phyloP scores from a whole-genome alignment of 2,888 invertebrate species.

The Drosophila vallismaia region DNA sequence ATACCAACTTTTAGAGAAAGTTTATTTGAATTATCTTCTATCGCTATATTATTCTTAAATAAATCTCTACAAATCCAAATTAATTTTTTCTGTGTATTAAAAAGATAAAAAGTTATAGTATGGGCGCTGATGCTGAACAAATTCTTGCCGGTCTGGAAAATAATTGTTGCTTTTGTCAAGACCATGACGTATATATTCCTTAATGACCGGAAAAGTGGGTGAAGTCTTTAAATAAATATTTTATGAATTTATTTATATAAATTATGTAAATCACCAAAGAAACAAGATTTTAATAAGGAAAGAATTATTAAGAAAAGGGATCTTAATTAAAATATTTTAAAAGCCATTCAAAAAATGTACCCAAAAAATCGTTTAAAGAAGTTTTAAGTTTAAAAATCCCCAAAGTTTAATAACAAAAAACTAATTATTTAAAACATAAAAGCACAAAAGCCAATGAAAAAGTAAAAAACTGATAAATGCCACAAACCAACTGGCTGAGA shows the following conservation, averaged over 20 bases:
- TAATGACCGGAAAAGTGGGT: conserved; percentile 18
- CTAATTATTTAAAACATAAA: conserved; percentile 12
- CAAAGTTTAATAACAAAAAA: conserved; percentile 6
- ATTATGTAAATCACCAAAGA: no score
- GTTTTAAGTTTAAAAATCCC: no score
- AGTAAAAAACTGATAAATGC: conserved; percentile 27
- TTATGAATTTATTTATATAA: no score
- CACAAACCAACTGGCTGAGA: conserved; percentile 35
- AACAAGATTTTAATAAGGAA: no score
- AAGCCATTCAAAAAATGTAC: no score
- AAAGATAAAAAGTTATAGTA: conserved; percentile 11
- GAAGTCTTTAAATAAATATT: background rate
- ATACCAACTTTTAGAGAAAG: background rate
- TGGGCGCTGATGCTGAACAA: conserved; percentile 14
- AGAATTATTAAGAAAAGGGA: no score
- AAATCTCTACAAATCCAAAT: background rate
- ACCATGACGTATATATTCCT: conserved; percentile 11
- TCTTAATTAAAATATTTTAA: no score
- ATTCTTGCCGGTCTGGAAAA: background rate
- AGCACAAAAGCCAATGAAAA: conserved; percentile 15
- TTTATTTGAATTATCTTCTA: background rate
- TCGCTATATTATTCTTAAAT: no score
- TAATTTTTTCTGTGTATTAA: background rate
- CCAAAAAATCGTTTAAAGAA: no score
- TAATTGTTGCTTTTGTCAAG: conserved; percentile 32